Evolutionary conservation across 1,140 invertebrate genomes (phyloP), one percentile per base, ranked within the genome.

Genomic region (Pollicipes pollicipes): DNA sequence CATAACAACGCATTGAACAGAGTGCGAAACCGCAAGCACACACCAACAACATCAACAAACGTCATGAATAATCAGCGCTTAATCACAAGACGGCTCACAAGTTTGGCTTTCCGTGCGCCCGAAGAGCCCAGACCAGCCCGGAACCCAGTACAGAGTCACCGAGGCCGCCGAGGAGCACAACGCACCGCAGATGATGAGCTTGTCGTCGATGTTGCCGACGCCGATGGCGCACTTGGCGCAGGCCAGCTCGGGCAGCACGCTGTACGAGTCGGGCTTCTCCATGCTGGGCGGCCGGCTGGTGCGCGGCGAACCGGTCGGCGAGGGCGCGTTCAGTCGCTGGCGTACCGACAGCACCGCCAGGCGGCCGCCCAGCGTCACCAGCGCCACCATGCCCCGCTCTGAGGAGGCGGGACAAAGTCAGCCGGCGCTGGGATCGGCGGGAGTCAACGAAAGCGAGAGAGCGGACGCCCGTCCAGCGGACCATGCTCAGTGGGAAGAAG

Each of bases 221-320:
- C 90, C 90, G 69, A 88, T 83, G n/a, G 87, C 85, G 79, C 88
- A 90, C 72, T 89, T 83, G 8, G 86, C 83, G 32, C 81, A 83
- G 63, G 81, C 83, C 88, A 90, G 90, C 26, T 83, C 82, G 4
- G 86, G 82, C 32, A 90, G 76, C 6, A 84, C 83, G 71, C 81
- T 84, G 75, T 86, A 85, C n/a, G 83, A 75, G 74, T 86, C 84
- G 0, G 82, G 83, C 70, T 71, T 76, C 67, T 77, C 73, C 37
- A 76, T 71, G 75, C 77, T 73, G 73, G 77, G 71, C 74, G 81
- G 72, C 72, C 76, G 73, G 24, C 74, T 74, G 26, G 73, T 69
- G 10, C 31, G 78, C 29, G 73, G 72, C 29, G 75, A 71, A 31
- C 68, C 66, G 29, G 71, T 72, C 30, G 80, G 80, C 1, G 80